A percentile compares a stretch with the other conserved stretches of the same genome.
phyloP scores from a whole-genome alignment of 2,113 vertebrate genomes.

The Daphoenositta chrysoptera region DNA sequence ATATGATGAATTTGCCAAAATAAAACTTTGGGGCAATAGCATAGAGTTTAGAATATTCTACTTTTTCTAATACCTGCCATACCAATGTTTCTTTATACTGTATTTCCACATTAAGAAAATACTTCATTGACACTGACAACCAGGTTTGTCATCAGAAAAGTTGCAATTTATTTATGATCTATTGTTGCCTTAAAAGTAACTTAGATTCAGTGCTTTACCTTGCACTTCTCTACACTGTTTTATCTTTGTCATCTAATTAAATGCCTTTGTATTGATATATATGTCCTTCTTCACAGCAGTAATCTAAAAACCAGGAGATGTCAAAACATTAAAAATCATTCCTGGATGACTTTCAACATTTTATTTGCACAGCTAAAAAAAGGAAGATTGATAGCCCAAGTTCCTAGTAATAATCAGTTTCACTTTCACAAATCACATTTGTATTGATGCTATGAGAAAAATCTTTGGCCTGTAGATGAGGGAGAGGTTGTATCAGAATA shows the following conservation, averaged over 20 bases:
- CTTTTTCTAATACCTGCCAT: not conserved
- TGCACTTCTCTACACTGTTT: not conserved
- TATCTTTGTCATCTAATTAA: not conserved
- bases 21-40: not conserved
- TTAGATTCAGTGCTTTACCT: not conserved
- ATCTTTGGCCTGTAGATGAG: not conserved
- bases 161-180: not conserved
- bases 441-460: not conserved
- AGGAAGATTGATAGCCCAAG: not conserved
- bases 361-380: not conserved
- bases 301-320: not conserved
- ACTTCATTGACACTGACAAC: not conserved
- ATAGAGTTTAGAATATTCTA: not conserved
- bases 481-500: not conserved
- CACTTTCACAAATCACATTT: not conserved
- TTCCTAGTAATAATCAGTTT: not conserved
- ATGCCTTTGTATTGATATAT: not conserved
- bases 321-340: constrained; percentile 14
- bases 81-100: not conserved
- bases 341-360: constrained; percentile 3
- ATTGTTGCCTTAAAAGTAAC: not conserved
- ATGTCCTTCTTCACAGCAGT: not conserved
- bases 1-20: not conserved
- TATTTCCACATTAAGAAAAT: not conserved
- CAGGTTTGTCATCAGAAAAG: not conserved